phyloP scores from a whole-genome alignment of 2,888 invertebrate genomes.

The Pedicia rivosa region DNA sequence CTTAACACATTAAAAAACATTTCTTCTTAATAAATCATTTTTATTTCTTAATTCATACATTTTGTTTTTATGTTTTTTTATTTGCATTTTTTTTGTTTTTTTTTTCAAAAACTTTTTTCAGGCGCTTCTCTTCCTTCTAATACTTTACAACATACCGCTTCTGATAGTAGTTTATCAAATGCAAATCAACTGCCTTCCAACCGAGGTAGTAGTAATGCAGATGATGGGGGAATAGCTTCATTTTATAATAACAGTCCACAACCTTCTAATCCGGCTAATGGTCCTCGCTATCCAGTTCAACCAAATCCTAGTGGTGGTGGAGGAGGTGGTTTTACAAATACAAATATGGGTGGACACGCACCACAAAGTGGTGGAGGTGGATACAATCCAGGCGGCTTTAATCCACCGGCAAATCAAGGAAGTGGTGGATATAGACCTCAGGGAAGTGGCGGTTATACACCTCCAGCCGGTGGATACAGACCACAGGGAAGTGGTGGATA shows the following conservation, averaged over 20 bases:
- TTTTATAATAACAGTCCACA: background rate
- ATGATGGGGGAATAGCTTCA: constrained; percentile 1
- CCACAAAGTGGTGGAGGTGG: constrained; percentile 8
- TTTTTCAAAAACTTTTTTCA: no score
- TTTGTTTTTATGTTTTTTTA: no score
- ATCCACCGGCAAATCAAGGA: constrained; percentile 10
- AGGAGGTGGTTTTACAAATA: constrained; percentile 7
- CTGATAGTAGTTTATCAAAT: no score
- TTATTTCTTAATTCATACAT: no score
- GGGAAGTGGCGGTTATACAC: constrained; percentile 9
- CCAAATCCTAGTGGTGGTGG: constrained; percentile 13
- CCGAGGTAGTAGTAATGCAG: no score
- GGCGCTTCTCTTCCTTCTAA: no score
- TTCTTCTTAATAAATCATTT: no score
- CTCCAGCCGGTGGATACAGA: no score
- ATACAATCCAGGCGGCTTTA: constrained; percentile 14
- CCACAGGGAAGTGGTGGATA: constrained; percentile 13
- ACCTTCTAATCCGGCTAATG: background rate
- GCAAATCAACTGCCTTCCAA: no score
- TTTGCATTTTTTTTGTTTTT: no score
- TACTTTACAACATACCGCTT: no score
- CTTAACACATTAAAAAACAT: no score
- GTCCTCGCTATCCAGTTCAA: constrained; percentile 1
- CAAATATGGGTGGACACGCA: constrained; percentile 6
- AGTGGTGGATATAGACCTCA: constrained; percentile 7